A percentile compares a stretch with the other conserved stretches of the same genome.
Conservation (phyloP, 1,140 invertebrate species). For the Brachionus asplanchnoidis region DNA sequence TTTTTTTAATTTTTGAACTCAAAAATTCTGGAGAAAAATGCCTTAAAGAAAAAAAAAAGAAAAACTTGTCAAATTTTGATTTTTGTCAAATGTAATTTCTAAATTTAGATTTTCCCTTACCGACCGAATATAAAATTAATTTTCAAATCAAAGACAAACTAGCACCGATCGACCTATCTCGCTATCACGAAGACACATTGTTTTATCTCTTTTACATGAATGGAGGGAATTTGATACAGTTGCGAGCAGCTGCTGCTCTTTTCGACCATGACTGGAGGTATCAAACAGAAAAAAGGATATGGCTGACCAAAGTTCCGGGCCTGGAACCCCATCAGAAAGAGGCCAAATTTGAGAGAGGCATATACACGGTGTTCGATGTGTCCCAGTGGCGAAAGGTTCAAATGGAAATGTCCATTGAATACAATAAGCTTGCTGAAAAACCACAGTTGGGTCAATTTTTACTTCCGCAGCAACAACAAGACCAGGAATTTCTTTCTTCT, state of each 20-base stretch:
- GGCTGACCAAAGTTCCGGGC: constrained; percentile 94
- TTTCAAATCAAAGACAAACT: constrained; percentile 63
- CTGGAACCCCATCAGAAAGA: constrained; percentile 87
- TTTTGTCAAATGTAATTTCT: neutral
- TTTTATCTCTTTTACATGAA: constrained; percentile 99
- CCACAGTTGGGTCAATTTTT: constrained; percentile 56
- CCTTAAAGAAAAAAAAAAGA: too few species aligned
- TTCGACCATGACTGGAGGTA: constrained; percentile 97
- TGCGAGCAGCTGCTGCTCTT: constrained; percentile 90
- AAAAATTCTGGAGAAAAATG: too few species aligned
- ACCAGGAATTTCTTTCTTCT: neutral
- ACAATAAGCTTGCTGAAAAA: constrained; percentile 88
- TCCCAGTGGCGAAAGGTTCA: constrained; percentile 84
- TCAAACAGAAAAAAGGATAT: constrained; percentile 96
- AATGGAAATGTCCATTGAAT: constrained; percentile 93
- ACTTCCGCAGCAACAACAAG: neutral
- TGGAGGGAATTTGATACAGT: constrained; percentile 91
- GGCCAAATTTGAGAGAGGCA: constrained; percentile 87
- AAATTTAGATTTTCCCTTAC: constrained; percentile 81
- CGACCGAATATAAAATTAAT: constrained; percentile 96
- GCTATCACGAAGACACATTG: constrained; percentile 95
- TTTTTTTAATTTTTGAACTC: too few species aligned
- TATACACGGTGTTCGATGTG: constrained; percentile 97
- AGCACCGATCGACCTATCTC: constrained; percentile 84
- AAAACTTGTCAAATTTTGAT: neutral